Evolutionary conservation across 1,140 invertebrate genomes (phyloP).

Genomic region (Polyergus mexicanus): DNA sequence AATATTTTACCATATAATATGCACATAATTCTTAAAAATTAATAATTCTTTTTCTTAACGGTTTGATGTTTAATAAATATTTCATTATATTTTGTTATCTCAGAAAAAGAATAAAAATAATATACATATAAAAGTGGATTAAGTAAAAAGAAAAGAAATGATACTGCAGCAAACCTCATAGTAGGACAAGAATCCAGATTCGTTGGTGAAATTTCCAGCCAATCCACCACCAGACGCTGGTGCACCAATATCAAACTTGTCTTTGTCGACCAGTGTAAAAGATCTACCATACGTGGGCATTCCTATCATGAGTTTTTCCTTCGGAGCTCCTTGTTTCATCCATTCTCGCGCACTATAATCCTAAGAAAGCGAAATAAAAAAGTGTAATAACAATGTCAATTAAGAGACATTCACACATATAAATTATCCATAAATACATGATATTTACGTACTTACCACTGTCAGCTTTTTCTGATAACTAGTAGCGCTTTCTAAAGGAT

Average conservation of each 20-base stretch:
- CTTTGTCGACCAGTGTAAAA: constrained; percentile 96
- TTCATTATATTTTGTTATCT: not conserved
- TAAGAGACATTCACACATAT: not conserved
- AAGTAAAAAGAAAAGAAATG: not conserved
- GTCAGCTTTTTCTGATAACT: constrained; percentile 96
- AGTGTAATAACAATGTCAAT: not conserved
- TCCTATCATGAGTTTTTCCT: constrained; percentile 97
- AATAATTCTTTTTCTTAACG: constrained; percentile 1
- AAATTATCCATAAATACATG: too few species aligned
- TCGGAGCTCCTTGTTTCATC: constrained; percentile 97
- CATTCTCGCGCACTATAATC: constrained; percentile 97
- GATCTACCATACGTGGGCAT: constrained; percentile 98
- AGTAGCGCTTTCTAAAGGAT: constrained; percentile 94
- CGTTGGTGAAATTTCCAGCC: constrained; percentile 94
- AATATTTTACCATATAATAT: not conserved
- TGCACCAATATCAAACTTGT: constrained; percentile 97
- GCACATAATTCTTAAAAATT: not conserved
- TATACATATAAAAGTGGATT: not conserved
- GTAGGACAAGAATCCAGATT: constrained; percentile 96
- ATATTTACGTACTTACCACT: constrained; percentile 89
- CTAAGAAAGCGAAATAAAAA: constrained; percentile 83
- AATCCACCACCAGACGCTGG: constrained; percentile 94
- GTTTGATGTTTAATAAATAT: not conserved
- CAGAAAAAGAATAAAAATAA: too few species aligned
- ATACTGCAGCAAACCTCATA: constrained; percentile 90